Evolutionary conservation across 1,140 invertebrate species (phyloP).

Genomic region (Heliothis virescens): DNA sequence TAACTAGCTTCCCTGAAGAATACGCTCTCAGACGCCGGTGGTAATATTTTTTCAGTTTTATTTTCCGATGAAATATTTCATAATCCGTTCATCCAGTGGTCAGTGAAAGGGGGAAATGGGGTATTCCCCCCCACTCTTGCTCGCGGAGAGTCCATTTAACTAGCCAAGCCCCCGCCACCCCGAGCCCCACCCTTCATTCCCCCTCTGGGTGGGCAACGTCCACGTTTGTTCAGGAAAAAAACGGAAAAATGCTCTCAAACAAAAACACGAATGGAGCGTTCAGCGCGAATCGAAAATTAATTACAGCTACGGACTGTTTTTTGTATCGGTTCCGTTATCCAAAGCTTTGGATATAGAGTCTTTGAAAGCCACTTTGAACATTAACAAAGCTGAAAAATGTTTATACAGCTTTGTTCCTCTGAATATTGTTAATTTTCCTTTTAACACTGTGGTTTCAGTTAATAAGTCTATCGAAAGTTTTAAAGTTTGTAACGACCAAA

Average conservation of each 20-base stretch:
- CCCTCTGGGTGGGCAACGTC: slow-evolving; percentile 50
- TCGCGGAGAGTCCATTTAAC: slow-evolving; percentile 66
- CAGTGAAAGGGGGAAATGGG: slow-evolving; percentile 56
- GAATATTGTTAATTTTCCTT: too few relatives aligned
- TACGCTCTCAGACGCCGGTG: slow-evolving; percentile 49
- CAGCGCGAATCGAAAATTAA: slow-evolving; percentile 76
- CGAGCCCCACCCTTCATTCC: slow-evolving; percentile 19
- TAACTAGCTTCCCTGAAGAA: slow-evolving; percentile 45
- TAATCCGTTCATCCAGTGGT: slow-evolving; percentile 74
- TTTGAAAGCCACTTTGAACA: slow-evolving; percentile 35
- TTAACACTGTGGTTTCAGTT: too few relatives aligned
- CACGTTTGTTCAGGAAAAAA: slow-evolving; percentile 72
- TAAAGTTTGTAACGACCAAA: too few relatives aligned
- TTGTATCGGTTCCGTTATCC: slow-evolving; percentile 35
- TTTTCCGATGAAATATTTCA: slow-evolving; percentile 74
- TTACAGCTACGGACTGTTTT: slow-evolving; percentile 64
- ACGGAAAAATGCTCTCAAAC: slow-evolving; percentile 62
- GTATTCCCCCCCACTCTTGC: slow-evolving; percentile 51
- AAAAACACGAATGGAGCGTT: slow-evolving; percentile 64
- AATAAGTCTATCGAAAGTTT: too few relatives aligned
- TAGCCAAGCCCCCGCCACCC: slow-evolving; percentile 50
- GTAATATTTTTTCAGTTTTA: slow-evolving; percentile 63
- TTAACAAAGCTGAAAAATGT: slow-evolving; percentile 13
- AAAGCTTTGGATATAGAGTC: slow-evolving; percentile 36
- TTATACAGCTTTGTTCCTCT: not conserved